Conservation (phyloP, 1,140 invertebrate genomes). For the Drosophila novamexicana region DNA sequence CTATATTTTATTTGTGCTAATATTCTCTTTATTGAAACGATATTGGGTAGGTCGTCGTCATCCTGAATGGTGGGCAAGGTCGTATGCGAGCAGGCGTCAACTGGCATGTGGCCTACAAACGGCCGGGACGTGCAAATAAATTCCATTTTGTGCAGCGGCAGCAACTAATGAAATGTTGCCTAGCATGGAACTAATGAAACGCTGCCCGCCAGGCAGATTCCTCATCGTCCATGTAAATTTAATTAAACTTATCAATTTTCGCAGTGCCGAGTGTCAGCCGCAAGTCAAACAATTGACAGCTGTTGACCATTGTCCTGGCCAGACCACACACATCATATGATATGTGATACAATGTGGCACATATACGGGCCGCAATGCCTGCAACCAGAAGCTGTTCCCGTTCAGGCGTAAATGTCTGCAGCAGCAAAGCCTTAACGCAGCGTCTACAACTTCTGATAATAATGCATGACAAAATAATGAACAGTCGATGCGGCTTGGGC, state of each 20-base stretch:
- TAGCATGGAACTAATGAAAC: conserved; percentile 29
- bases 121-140: conserved; percentile 38
- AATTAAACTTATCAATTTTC: conserved; percentile 54
- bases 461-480: conserved; percentile 18
- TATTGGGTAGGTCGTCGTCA: conserved; percentile 30
- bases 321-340: conserved; percentile 23
- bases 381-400: conserved; percentile 7
- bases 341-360: conserved; percentile 25
- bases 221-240: conserved; percentile 45
- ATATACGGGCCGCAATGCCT: conserved; percentile 17
- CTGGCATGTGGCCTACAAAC: conserved; percentile 39
- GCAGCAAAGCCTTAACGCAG: conserved; percentile 3
- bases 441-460: conserved; percentile 12
- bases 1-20: conserved; percentile 1
- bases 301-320: conserved; percentile 26
- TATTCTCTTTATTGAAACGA: conserved; percentile 41
- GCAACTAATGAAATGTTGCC: conserved; percentile 44
- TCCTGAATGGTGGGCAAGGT: conserved; percentile 24
- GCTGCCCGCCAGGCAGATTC: background rate
- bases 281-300: conserved; percentile 54
- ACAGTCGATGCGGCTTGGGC: background rate
- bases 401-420: conserved; percentile 23
- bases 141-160: conserved; percentile 7
- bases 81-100: conserved; percentile 32
- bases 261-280: conserved; percentile 20